phyloP scores from a whole-genome alignment of 2,113 vertebrate species.

The Phasianus colchicus region DNA sequence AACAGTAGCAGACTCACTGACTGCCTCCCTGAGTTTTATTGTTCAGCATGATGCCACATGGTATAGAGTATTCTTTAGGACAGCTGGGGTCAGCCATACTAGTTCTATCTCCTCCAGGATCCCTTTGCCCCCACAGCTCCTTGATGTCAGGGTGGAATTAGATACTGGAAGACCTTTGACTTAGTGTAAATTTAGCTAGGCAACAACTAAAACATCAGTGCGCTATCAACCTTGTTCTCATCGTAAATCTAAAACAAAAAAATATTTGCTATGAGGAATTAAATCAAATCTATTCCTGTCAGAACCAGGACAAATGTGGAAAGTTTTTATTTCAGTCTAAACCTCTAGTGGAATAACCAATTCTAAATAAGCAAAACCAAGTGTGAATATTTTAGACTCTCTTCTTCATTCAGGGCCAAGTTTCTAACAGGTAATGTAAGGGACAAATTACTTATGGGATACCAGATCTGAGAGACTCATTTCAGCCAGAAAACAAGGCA shows the following conservation, averaged over 20 bases:
- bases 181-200: too few relatives aligned
- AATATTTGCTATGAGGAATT: not conserved
- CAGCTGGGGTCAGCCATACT: too few relatives aligned
- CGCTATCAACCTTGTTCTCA: not conserved
- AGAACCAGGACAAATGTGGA: not conserved
- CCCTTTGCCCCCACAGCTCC: too few relatives aligned
- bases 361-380: not conserved
- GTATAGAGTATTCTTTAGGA: too few relatives aligned
- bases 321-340: not conserved
- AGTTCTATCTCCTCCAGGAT: too few relatives aligned
- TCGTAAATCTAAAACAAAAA: not conserved
- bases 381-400: not conserved
- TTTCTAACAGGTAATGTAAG: not conserved
- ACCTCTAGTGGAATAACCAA: not conserved
- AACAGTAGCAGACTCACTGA: not conserved
- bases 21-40: not conserved
- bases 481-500: not conserved
- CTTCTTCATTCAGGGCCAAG: not conserved
- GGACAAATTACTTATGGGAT: not conserved
- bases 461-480: not conserved
- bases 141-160: too few relatives aligned
- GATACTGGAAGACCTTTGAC: too few relatives aligned
- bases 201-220: not conserved
- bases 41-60: not conserved
- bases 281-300: not conserved